Base-by-base conservation (phyloP, 1,140 invertebrate genomes). In the Luehdorfia chinensis region DNA sequence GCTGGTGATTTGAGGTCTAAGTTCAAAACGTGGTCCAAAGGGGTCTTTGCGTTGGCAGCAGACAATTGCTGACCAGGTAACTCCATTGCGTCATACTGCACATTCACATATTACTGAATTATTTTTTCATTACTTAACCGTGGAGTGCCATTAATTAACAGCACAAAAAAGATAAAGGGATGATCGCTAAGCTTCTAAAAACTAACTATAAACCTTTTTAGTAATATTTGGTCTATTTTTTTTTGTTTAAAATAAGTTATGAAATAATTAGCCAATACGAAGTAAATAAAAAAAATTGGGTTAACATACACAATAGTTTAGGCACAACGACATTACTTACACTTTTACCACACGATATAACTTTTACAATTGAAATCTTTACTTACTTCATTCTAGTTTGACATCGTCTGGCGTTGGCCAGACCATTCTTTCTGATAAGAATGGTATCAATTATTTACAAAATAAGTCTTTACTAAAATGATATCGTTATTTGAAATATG, bases 1-100 rank as follows among this genome's bases (percentile, higher is more conserved):
- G 78, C 55, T 4, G 74, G 59, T n/a, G 67, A 59, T 7, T 75
- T 70, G 12, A 85, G 68, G 30, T 85, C 72, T 12, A 83, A 52
- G 14, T 78, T 72, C 0, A 85, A 44, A 0, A 78, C 15, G 30
- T 85, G 76, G 30, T 83, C 81, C 9, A 85, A 23, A 1, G 59
- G 65, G 0, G 76, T 64, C 8, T 23, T 21, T 0, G 81, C 81
- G 7, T 70, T 59, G 1, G 76, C 49, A 2, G 81, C 54, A 0
- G 51, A 15, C 1, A 85, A 16, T 43, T 85, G 81, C 31, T 81
- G 78, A 0, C 81, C 81, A 1, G 76, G 78, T 8, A 83, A 41
- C n/a, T 77, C 71, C 74, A 79, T 83, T 1, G 69, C 71, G 37
- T 81, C 70, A 44, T 70, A 83, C 81, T 85, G 27, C 4, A 55